phyloP scores from a whole-genome alignment of 2,797 vertebrate genomes.

The Poecilia gillii region DNA sequence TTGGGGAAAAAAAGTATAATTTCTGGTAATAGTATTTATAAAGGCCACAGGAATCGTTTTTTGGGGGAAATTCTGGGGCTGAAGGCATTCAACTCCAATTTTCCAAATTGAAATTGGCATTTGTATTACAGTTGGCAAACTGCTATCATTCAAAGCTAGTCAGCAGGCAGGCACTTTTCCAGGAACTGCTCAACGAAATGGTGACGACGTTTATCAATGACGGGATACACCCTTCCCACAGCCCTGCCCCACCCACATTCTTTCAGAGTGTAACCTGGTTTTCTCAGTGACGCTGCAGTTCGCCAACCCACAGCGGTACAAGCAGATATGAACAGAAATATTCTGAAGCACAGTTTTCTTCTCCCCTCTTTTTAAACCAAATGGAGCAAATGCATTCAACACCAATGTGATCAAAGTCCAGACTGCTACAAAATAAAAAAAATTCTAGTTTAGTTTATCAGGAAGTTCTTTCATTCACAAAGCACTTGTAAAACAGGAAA shows the following conservation, averaged over 20 bases:
- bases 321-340: slow-evolving; percentile 19
- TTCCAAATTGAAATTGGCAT: neutral
- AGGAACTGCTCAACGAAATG: slow-evolving; percentile 69
- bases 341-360: neutral
- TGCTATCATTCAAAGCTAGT: slow-evolving; percentile 53
- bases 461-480: slow-evolving; percentile 58
- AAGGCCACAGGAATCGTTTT: neutral
- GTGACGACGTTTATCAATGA: slow-evolving; percentile 77
- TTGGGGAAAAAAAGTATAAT: neutral
- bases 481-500: slow-evolving; percentile 48
- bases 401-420: neutral
- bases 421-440: neutral
- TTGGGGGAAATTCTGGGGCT: neutral
- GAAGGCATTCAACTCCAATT: neutral
- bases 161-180: slow-evolving; percentile 70
- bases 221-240: slow-evolving; percentile 58
- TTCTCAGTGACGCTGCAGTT: slow-evolving; percentile 33
- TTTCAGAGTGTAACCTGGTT: slow-evolving; percentile 56
- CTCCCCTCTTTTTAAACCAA: neutral
- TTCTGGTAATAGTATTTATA: neutral
- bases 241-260: slow-evolving; percentile 71
- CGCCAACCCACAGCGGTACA: slow-evolving; percentile 24
- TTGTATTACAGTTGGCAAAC: slow-evolving; percentile 9
- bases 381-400: neutral
- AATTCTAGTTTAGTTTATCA: slow-evolving; percentile 22